Evolutionary conservation across 2,113 vertebrate species (phyloP).

Genomic region (Notothenia coriiceps): DNA sequence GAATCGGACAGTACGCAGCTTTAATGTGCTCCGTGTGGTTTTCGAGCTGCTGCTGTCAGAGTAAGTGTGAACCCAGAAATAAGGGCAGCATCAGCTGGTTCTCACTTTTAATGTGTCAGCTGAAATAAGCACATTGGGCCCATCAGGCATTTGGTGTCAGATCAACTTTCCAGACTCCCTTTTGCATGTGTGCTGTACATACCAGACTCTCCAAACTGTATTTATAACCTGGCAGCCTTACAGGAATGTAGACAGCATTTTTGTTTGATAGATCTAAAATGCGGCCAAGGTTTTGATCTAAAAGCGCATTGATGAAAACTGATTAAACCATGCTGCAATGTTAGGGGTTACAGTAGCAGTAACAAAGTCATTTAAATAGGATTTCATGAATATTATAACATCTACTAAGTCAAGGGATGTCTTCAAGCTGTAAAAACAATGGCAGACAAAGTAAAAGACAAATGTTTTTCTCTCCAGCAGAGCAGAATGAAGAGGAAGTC

Average conservation of each 20-base stretch:
- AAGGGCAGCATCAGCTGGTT: conserved; percentile 13
- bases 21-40: background rate
- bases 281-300: background rate
- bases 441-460: no score
- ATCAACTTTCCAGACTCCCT: background rate
- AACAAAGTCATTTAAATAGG: no score
- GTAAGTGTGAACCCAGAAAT: conserved; percentile 18
- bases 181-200: conserved; percentile 16
- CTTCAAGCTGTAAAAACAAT: no score
- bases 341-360: no score
- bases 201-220: conserved; percentile 22
- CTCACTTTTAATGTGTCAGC: background rate
- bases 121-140: background rate
- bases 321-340: background rate
- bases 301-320: background rate
- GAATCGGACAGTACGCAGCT: background rate
- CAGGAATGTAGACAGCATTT: conserved; percentile 12
- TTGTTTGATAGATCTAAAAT: conserved; percentile 2
- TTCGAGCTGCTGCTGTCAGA: background rate
- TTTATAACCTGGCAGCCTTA: conserved; percentile 26
- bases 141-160: conserved; percentile 4
- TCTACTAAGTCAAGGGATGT: no score
- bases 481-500: conserved; percentile 21
- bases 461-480: conserved; percentile 46
- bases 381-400: no score